These are phyloP conservation scores for Toxotes jaculatrix DNA, from an alignment of 2,113 vertebrate species.

Conservation along the genomic window DNA sequence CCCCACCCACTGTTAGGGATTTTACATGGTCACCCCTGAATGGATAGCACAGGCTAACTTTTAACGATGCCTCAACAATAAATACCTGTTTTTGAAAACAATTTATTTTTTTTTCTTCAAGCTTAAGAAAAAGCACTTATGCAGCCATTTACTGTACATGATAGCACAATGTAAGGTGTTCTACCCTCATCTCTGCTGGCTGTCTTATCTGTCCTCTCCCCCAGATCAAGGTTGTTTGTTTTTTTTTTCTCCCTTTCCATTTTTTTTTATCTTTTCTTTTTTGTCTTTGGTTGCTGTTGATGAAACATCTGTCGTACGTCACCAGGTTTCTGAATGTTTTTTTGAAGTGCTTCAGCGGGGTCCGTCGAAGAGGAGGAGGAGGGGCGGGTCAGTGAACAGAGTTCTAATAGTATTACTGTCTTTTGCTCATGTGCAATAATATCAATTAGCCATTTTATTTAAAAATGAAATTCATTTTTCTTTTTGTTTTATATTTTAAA, in stretches of 20 bases:
- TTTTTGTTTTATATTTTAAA: conserved; percentile 40
- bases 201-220: conserved; percentile 42
- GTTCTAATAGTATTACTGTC: conserved; percentile 81
- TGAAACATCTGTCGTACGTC: conserved; percentile 44
- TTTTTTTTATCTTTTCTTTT: conserved; percentile 22
- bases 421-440: conserved; percentile 86
- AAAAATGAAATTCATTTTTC: conserved; percentile 64
- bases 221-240: conserved; percentile 1
- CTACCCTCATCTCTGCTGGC: conserved; percentile 64
- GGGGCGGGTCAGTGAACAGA: conserved; percentile 59
- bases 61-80: conserved; percentile 74
- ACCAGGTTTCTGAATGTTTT: conserved; percentile 74
- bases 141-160: conserved; percentile 80
- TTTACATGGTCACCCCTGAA: conserved; percentile 55
- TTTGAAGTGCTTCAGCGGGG: conserved; percentile 68
- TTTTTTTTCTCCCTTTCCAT: conserved; percentile 23
- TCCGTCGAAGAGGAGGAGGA: conserved; percentile 31
- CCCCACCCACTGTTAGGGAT: conserved; percentile 51
- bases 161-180: conserved; percentile 80
- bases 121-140: conserved; percentile 82
- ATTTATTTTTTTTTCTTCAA: conserved; percentile 48
- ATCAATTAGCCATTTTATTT: conserved; percentile 79
- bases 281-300: conserved; percentile 46
- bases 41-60: conserved; percentile 79
- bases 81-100: conserved; percentile 46